These are phyloP conservation scores for Nephrotoma flavescens DNA, from an alignment of 2,888 invertebrate genomes.

Conservation along the genomic window DNA sequence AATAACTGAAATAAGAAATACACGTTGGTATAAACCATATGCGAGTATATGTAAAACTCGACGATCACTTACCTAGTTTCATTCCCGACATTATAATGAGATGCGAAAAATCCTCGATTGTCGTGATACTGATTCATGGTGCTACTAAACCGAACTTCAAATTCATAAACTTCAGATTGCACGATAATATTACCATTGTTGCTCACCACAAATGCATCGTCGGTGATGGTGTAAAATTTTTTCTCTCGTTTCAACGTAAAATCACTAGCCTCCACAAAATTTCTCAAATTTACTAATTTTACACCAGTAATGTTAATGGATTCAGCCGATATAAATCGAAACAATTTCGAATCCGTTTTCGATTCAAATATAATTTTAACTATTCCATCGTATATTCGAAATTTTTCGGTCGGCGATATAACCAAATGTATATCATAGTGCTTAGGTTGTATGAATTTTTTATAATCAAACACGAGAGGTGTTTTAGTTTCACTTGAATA, in stretches of 20 bases:
- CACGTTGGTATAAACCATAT: neutral
- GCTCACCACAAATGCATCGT: neutral
- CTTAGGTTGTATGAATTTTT: neutral
- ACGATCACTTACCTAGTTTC: neutral
- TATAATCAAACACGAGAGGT: neutral
- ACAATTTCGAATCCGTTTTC: neutral
- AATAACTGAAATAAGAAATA: slow-evolving; percentile 14
- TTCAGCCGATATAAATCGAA: neutral
- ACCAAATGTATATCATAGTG: neutral
- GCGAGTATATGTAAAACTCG: neutral
- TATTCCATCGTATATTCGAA: neutral
- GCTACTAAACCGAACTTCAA: neutral
- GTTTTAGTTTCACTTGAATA: neutral
- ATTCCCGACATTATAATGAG: neutral
- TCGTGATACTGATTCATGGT: neutral
- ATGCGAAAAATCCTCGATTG: neutral
- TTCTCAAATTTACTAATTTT: neutral
- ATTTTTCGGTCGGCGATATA: neutral
- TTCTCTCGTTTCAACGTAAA: neutral
- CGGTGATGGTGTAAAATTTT: neutral
- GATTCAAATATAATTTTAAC: neutral
- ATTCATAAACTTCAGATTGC: neutral
- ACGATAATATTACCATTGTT: neutral
- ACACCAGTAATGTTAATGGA: neutral
- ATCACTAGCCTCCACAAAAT: neutral